phyloP scores from a whole-genome alignment of 2,113 vertebrate species.

The Oncorhynchus nerka region DNA sequence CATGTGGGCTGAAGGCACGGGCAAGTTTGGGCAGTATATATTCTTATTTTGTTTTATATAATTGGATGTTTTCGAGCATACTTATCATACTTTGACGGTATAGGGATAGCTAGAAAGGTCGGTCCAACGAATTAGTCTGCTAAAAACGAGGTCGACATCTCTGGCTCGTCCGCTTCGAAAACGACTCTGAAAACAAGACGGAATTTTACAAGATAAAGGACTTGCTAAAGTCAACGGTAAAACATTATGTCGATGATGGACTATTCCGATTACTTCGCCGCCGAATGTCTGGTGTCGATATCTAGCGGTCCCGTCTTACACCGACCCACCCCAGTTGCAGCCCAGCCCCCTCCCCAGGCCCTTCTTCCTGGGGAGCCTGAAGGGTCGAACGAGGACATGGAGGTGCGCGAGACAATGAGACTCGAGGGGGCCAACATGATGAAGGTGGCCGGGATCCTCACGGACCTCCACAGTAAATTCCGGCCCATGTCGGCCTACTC shows the following conservation, averaged over 20 bases:
- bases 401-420: slow-evolving; percentile 75
- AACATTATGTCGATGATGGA: slow-evolving; percentile 77
- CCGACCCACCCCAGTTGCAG: slow-evolving; percentile 72
- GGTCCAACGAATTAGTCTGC: slow-evolving; percentile 64
- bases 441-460: slow-evolving; percentile 77
- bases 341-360: slow-evolving; percentile 70
- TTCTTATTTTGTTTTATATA: slow-evolving; percentile 15
- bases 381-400: slow-evolving; percentile 72
- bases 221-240: slow-evolving; percentile 10
- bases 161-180: slow-evolving; percentile 47
- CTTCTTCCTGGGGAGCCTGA: slow-evolving; percentile 68
- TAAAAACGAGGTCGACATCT: slow-evolving; percentile 61
- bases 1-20: slow-evolving; percentile 44
- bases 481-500: slow-evolving; percentile 76
- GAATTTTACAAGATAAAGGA: neutral
- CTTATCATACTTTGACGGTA: slow-evolving; percentile 21
- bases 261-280: slow-evolving; percentile 85
- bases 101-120: slow-evolving; percentile 21
- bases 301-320: slow-evolving; percentile 84
- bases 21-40: slow-evolving; percentile 44
- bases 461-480: slow-evolving; percentile 73
- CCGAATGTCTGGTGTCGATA: slow-evolving; percentile 87
- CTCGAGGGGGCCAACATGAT: slow-evolving; percentile 71
- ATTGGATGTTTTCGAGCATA: neutral
- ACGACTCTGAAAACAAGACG: slow-evolving; percentile 12